Evolutionary conservation across 2,888 invertebrate species (phyloP), one percentile per base, ranked within the genome.

Genomic region (Clistopyga incitator): DNA sequence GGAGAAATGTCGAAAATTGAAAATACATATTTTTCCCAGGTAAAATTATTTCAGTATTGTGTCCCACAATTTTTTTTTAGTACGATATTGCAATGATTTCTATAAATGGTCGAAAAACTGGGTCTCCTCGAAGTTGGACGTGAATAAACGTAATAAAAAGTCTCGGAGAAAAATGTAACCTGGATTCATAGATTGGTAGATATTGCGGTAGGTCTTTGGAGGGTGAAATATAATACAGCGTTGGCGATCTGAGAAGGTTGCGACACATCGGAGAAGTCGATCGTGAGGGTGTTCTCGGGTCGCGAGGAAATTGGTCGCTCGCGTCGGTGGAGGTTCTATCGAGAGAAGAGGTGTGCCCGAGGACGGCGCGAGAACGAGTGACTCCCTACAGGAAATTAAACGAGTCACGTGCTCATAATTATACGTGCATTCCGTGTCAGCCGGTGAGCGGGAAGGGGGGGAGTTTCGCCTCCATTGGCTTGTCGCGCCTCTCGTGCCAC

Each of bases 401-500:
- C 89, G 89, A 91, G 91, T 92, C 91, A 91, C 90, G 91, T 91
- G 90, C 87, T 89, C 88, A 89, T 91, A 91, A 92, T 91, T 91
- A 92, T 91, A 90, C 90, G 87, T 79, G 76, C 88, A 89, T 89
- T 91, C 84, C 88, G 74, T 82, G 87, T 50, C 50, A 75, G 61
- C 47, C 29, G 15, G 13, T 10, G 29, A n/a, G 61, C 25, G 47
- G 52, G 15, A 6, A 38, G 18, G 50, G 50, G 67, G 71, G 11
- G 34, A 72, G 50, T 18, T 50, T 64, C 78, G 75, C 68, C 78
- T 74, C 38, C 18, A 25, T 61, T 25, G 71, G 67, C 25, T 79
- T 70, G 65, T 71, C 70, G 38, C 75, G 64, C 64, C 38, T 38
- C 72, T 52, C 75, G 38, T 71, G 75, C 54, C 15, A 45, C 13